Evolutionary conservation across 2,113 vertebrate species (phyloP).

Genomic region (Oncorhynchus kisutch): DNA sequence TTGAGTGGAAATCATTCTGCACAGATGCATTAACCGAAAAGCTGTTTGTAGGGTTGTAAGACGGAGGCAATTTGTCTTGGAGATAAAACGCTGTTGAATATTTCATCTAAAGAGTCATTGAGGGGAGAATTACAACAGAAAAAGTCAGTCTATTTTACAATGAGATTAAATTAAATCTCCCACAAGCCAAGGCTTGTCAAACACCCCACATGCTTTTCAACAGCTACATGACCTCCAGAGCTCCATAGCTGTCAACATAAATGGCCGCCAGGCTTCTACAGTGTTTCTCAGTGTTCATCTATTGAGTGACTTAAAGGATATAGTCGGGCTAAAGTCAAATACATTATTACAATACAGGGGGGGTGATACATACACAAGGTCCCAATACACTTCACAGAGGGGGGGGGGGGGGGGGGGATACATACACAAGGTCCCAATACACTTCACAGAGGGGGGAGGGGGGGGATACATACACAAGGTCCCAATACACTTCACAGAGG

Average conservation of each 20-base stretch:
- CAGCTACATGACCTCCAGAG: not conserved
- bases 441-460: no score
- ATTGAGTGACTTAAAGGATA: not conserved
- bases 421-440: no score
- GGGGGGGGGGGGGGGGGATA: no score
- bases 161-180: not conserved
- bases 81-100: slow-evolving; percentile 15
- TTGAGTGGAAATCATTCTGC: not conserved
- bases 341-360: no score
- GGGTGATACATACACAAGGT: no score
- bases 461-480: no score
- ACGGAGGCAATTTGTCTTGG: slow-evolving; percentile 9
- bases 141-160: not conserved
- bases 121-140: not conserved
- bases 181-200: not conserved
- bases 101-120: not conserved
- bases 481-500: no score
- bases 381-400: no score
- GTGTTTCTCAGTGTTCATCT: not conserved
- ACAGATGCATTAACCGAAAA: not conserved
- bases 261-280: not conserved
- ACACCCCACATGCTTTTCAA: not conserved
- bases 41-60: slow-evolving; percentile 8
- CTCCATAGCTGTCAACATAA: not conserved
- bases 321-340: not conserved